These are phyloP conservation scores for Micrasema minimum DNA, from an alignment of 1,140 invertebrate species.

Conservation along the genomic window DNA sequence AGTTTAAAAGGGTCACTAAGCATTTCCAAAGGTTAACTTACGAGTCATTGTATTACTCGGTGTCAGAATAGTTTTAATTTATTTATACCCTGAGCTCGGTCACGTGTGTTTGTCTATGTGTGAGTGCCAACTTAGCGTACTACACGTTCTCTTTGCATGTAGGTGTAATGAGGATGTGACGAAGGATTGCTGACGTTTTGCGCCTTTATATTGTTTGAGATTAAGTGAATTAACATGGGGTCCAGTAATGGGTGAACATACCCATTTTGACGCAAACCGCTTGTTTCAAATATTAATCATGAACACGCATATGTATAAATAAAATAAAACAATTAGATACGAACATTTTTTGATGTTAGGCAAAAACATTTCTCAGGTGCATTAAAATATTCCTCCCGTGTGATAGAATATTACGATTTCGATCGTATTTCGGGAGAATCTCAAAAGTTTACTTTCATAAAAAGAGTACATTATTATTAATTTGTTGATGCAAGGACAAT, in stretches of 20 bases:
- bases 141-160: no score
- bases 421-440: no score
- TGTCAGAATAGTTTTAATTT: slow-evolving; percentile 54
- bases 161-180: slow-evolving; percentile 39
- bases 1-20: slow-evolving; percentile 51
- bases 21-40: slow-evolving; percentile 50
- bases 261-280: slow-evolving; percentile 22
- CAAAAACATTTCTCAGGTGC: no score
- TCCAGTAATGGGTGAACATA: slow-evolving; percentile 22
- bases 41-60: slow-evolving; percentile 51
- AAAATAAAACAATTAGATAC: no score
- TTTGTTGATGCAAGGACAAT: no score
- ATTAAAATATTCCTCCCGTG: no score
- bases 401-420: no score
- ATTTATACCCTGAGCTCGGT: slow-evolving; percentile 43
- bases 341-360: no score
- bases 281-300: slow-evolving; percentile 27
- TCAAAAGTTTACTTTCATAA: no score
- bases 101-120: slow-evolving; percentile 1
- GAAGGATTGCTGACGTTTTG: slow-evolving; percentile 34
- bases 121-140: no score
- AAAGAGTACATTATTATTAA: no score
- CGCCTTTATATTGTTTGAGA: slow-evolving; percentile 39
- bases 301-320: no score
- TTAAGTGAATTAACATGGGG: slow-evolving; percentile 37